A percentile compares a stretch with the other conserved stretches of the same genome.
Conservation (phyloP, 2,888 invertebrate genomes). For the Criorhina ranunculi region DNA sequence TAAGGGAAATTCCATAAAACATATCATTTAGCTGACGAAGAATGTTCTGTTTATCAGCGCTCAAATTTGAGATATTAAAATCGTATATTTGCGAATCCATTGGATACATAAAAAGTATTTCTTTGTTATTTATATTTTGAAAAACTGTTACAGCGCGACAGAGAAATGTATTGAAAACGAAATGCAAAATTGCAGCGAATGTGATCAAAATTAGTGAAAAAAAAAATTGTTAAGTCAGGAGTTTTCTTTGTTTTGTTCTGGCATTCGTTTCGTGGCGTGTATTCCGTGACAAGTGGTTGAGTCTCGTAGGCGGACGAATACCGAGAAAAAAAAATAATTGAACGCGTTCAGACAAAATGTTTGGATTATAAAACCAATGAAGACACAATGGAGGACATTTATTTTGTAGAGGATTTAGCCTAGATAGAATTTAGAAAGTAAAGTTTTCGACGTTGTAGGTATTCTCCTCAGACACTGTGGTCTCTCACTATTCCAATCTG, state of each 20-base stretch:
- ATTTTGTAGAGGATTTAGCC: too few species aligned
- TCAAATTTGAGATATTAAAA: slow-evolving; percentile 31
- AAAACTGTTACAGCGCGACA: slow-evolving; percentile 12
- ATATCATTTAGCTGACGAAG: slow-evolving; percentile 77
- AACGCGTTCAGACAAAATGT: slow-evolving; percentile 2
- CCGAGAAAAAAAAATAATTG: neutral
- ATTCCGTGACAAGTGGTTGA: neutral
- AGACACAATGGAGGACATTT: too few species aligned
- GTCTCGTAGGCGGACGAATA: neutral
- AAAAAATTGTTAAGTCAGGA: neutral
- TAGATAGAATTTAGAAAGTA: too few species aligned
- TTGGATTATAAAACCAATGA: too few species aligned
- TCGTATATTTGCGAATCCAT: slow-evolving; percentile 51
- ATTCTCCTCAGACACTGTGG: too few species aligned
- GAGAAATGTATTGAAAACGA: neutral
- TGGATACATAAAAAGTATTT: neutral
- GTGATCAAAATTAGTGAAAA: slow-evolving; percentile 2
- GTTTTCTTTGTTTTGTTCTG: slow-evolving; percentile 58
- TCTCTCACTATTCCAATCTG: too few species aligned
- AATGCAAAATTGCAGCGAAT: slow-evolving; percentile 30
- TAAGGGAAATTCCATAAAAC: slow-evolving; percentile 63
- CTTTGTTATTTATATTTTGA: slow-evolving; percentile 21
- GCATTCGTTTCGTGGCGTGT: slow-evolving; percentile 46
- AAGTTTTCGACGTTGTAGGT: too few species aligned
- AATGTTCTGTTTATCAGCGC: slow-evolving; percentile 63